A percentile compares a stretch with the other conserved stretches of the same genome.
phyloP scores from a whole-genome alignment of 1,140 invertebrate species.

The Aculops lycopersici region DNA sequence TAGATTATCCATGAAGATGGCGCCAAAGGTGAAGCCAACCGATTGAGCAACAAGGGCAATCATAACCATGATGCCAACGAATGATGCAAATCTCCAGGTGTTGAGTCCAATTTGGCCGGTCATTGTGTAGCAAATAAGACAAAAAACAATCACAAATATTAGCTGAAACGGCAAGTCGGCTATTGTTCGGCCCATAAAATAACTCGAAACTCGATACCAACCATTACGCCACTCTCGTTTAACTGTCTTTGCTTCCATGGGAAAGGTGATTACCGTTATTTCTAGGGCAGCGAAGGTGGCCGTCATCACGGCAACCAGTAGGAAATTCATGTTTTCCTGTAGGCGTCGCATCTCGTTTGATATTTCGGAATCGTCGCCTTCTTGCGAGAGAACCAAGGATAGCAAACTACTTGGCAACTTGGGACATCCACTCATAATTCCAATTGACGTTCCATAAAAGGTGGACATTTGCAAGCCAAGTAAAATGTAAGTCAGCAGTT shows the following conservation, averaged over 20 bases:
- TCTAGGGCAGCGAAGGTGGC: neutral
- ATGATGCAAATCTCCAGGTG: conserved; percentile 37
- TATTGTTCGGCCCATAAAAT: conserved; percentile 73
- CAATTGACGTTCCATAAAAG: neutral
- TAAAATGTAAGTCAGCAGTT: neutral
- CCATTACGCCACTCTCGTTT: conserved; percentile 78
- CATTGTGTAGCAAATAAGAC: conserved; percentile 73
- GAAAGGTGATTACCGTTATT: conserved; percentile 62
- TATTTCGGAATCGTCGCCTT: neutral
- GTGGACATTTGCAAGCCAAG: neutral
- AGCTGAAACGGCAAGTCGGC: conserved; percentile 80
- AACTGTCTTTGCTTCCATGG: conserved; percentile 27
- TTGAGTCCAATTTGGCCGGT: conserved; percentile 49
- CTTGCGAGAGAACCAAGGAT: neutral
- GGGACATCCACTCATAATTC: neutral
- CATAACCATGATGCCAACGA: conserved; percentile 47
- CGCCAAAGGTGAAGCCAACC: conserved; percentile 61
- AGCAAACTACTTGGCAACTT: neutral
- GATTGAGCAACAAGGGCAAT: conserved; percentile 69
- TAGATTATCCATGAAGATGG: conserved; percentile 14
- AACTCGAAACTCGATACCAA: conserved; percentile 82
- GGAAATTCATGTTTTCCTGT: neutral
- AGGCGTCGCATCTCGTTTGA: neutral
- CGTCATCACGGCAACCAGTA: neutral
- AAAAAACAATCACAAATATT: conserved; percentile 54